Conservation (phyloP, 1,140 invertebrate species). For the Mycetomoellerius zeteki region DNA sequence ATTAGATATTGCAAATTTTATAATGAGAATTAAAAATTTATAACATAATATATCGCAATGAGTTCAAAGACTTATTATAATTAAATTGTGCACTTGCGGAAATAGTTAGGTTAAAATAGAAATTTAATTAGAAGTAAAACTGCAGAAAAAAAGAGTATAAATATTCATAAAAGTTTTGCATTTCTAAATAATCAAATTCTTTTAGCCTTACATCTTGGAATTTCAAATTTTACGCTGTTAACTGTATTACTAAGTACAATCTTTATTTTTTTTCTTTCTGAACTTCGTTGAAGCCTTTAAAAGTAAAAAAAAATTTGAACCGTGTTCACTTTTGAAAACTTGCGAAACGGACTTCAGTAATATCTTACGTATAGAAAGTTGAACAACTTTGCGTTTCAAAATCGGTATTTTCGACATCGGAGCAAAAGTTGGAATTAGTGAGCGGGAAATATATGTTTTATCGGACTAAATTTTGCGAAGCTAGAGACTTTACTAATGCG, state of each 20-base stretch:
- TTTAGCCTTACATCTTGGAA: background rate
- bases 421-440: constrained; percentile 8
- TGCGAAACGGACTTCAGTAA: background rate
- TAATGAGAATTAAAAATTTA: background rate
- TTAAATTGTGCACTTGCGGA: background rate
- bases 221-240: background rate
- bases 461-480: constrained; percentile 44
- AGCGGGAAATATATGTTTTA: constrained; percentile 14
- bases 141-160: background rate
- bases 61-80: background rate
- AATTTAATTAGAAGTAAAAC: background rate
- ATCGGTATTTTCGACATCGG: constrained; percentile 12
- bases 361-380: constrained; percentile 16
- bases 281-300: background rate
- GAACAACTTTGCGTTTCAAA: background rate
- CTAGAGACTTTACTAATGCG: constrained; percentile 17
- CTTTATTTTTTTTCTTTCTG: background rate
- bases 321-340: constrained; percentile 12
- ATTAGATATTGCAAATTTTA: background rate
- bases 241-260: background rate
- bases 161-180: background rate
- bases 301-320: constrained; percentile 2
- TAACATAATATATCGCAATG: background rate
- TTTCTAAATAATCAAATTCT: background rate
- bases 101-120: background rate